These are phyloP conservation scores for Hystrix cristata DNA, from an alignment of 2,113 vertebrate species.

Conservation along the genomic window DNA sequence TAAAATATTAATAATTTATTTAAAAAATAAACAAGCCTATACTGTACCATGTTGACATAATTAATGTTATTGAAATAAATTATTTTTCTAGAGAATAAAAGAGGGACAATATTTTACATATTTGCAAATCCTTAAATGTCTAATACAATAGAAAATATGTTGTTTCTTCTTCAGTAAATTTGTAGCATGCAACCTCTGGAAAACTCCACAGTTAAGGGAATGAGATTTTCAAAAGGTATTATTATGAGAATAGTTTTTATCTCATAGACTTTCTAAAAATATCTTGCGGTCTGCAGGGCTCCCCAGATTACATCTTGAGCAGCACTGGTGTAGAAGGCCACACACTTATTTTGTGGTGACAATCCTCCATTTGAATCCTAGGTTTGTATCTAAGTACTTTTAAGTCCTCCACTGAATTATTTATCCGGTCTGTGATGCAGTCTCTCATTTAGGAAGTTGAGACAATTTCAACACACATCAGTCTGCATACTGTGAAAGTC, in stretches of 20 bases:
- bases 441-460: background rate
- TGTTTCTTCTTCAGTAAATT: background rate
- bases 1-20: background rate
- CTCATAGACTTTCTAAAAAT: background rate
- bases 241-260: conserved; percentile 12
- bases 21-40: background rate
- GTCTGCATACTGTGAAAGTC: background rate
- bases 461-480: background rate
- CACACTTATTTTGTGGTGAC: background rate
- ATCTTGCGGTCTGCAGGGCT: background rate
- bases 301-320: background rate
- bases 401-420: background rate
- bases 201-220: background rate
- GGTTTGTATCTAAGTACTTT: background rate
- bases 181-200: background rate
- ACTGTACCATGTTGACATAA: background rate
- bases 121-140: background rate
- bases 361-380: background rate
- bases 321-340: background rate
- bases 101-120: background rate
- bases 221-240: background rate
- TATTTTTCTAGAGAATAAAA: background rate
- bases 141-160: background rate
- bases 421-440: background rate
- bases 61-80: background rate